These are phyloP conservation scores for Entelurus aequoreus DNA, from an alignment of 2,113 vertebrate species.

Conservation along the genomic window DNA sequence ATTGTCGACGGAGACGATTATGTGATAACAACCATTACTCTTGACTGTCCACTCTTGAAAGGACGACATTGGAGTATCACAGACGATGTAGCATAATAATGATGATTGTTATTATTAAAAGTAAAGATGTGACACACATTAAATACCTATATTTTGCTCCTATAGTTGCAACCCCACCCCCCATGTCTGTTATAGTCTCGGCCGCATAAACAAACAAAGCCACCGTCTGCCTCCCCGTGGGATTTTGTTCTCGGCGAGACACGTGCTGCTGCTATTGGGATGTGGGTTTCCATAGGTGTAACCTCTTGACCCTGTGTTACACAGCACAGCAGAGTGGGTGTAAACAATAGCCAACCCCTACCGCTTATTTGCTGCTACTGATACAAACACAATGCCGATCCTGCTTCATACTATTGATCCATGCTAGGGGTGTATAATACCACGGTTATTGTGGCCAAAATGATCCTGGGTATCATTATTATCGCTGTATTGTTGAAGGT, in stretches of 20 bases:
- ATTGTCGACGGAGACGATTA: too few relatives aligned
- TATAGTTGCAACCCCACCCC: too few relatives aligned
- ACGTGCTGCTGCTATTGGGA: constrained; percentile 18
- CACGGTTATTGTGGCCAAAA: constrained; percentile 8
- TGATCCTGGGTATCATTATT: neutral
- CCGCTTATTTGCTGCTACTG: neutral
- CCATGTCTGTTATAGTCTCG: neutral
- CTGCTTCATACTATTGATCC: constrained; percentile 20
- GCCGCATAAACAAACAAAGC: constrained; percentile 18
- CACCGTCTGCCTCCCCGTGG: constrained; percentile 7
- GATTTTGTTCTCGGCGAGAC: constrained; percentile 4
- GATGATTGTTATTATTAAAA: too few relatives aligned
- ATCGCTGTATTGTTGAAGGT: too few relatives aligned
- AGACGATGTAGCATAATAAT: too few relatives aligned
- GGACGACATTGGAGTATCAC: too few relatives aligned
- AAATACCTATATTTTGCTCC: too few relatives aligned
- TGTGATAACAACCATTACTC: too few relatives aligned
- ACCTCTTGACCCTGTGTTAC: constrained; percentile 47
- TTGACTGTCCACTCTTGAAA: too few relatives aligned
- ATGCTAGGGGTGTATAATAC: too few relatives aligned
- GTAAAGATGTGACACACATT: too few relatives aligned
- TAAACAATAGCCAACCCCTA: constrained; percentile 40
- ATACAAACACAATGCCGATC: too few relatives aligned
- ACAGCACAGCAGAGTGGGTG: constrained; percentile 9
- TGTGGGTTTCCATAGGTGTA: constrained; percentile 47